Percentiles rank a stretch among this genome's conserved stretches.
Evolutionary conservation across 2,888 invertebrate genomes (phyloP).

Genomic region (Galeopsomyia nigrocyanea): DNA sequence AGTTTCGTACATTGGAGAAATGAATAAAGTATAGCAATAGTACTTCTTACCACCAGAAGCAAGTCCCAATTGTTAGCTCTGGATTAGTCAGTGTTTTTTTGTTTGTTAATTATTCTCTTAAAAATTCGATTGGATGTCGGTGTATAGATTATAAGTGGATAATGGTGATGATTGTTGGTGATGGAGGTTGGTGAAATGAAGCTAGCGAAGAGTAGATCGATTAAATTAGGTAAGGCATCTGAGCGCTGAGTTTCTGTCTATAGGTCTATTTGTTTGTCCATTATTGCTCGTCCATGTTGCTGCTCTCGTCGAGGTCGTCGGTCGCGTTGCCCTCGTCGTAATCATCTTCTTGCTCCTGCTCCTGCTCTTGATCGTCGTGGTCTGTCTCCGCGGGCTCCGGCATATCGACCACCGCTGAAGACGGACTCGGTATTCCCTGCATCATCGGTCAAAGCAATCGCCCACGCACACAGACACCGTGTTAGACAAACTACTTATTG

Average conservation of each 20-base stretch:
- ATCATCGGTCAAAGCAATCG: conserved; percentile 18
- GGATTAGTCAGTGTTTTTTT: conserved; percentile 30
- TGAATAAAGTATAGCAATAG: no score
- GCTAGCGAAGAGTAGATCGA: conserved; percentile 29
- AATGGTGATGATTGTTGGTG: conserved; percentile 4
- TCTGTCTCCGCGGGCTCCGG: conserved; percentile 74
- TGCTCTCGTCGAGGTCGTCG: conserved; percentile 70
- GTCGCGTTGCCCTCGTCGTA: conserved; percentile 70
- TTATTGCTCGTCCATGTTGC: conserved; percentile 67
- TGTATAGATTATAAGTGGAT: not conserved
- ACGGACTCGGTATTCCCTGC: conserved; percentile 65
- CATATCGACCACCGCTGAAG: conserved; percentile 72
- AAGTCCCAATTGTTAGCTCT: conserved; percentile 38
- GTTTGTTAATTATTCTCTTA: conserved; percentile 14
- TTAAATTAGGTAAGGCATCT: conserved; percentile 40
- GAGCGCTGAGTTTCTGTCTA: conserved; percentile 19
- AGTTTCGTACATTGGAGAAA: no score
- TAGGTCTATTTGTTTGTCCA: conserved; percentile 34
- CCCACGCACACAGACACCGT: conserved; percentile 45
- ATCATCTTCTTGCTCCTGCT: conserved; percentile 73
- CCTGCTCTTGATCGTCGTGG: conserved; percentile 72
- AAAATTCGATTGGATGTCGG: not conserved
- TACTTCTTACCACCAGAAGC: conserved; percentile 36
- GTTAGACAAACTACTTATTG: conserved; percentile 23
- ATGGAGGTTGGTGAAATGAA: conserved; percentile 6